Conservation (phyloP, 2,113 vertebrate genomes). For the Cyanocitta stelleri region DNA sequence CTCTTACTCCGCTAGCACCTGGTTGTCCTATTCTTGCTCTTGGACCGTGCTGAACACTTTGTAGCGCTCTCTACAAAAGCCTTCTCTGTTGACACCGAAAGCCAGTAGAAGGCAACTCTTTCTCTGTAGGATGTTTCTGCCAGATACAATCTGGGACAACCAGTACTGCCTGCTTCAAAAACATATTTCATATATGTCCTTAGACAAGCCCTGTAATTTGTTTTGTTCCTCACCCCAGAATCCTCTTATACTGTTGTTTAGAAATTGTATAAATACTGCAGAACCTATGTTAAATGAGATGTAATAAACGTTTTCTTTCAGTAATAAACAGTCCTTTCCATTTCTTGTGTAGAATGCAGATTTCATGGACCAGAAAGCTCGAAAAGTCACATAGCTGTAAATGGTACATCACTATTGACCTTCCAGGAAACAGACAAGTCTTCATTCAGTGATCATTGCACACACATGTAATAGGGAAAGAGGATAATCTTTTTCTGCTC, state of each 20-base stretch:
- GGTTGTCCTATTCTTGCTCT: background rate
- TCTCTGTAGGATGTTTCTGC: background rate
- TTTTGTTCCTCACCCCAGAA: background rate
- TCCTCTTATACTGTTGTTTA: background rate
- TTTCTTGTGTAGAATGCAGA: background rate
- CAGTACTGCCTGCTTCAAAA: background rate
- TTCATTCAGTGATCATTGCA: background rate
- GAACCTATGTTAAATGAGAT: background rate
- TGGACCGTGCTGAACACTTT: background rate
- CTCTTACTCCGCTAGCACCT: background rate
- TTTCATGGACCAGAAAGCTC: background rate
- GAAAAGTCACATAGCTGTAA: background rate
- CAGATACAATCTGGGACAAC: background rate
- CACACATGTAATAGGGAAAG: background rate
- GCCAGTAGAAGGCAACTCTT: background rate
- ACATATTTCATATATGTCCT: background rate
- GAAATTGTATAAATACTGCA: background rate
- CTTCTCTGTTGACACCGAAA: background rate
- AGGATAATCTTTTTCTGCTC: background rate
- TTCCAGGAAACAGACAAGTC: background rate
- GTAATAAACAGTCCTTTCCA: background rate
- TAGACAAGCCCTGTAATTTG: background rate
- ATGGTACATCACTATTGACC: background rate
- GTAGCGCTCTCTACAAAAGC: background rate
- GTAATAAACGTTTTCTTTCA: background rate